These are phyloP conservation scores for Drosophila mettleri DNA, from an alignment of 2,888 invertebrate species.

Conservation along the genomic window DNA sequence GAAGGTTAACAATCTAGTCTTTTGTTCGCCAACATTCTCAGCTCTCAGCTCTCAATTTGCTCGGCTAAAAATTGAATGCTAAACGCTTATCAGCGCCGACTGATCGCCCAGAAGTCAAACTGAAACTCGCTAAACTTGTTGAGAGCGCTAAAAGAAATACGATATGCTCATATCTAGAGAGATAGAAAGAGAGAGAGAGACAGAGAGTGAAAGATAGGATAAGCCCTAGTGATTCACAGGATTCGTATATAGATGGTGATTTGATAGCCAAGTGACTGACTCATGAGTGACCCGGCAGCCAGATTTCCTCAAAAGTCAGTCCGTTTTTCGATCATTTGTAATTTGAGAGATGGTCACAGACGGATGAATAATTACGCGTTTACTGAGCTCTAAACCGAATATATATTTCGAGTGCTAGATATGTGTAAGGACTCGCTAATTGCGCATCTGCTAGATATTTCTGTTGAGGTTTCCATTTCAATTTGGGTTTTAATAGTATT, in stretches of 20 bases:
- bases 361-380: conserved; percentile 46
- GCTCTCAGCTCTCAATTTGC: conserved; percentile 30
- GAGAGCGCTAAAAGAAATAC: conserved; percentile 66
- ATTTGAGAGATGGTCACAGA: conserved; percentile 40
- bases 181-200: conserved; percentile 11
- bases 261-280: conserved; percentile 63
- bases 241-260: conserved; percentile 66
- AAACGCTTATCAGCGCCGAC: conserved; percentile 77
- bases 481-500: conserved; percentile 29
- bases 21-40: conserved; percentile 28
- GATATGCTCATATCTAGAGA: conserved; percentile 51
- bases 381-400: conserved; percentile 5
- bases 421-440: conserved; percentile 62
- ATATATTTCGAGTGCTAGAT: neutral
- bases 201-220: conserved; percentile 25
- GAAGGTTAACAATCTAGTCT: conserved; percentile 70
- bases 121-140: conserved; percentile 82
- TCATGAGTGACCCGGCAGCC: conserved; percentile 48
- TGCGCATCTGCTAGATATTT: conserved; percentile 75
- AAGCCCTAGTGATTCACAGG: conserved; percentile 34
- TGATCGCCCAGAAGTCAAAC: conserved; percentile 80
- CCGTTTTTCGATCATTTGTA: conserved; percentile 53
- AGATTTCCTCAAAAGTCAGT: conserved; percentile 75
- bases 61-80: conserved; percentile 56
- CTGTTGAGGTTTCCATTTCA: conserved; percentile 47